Base-by-base conservation (phyloP, 2,888 invertebrate species). In the Camptogramma bilineatum region DNA sequence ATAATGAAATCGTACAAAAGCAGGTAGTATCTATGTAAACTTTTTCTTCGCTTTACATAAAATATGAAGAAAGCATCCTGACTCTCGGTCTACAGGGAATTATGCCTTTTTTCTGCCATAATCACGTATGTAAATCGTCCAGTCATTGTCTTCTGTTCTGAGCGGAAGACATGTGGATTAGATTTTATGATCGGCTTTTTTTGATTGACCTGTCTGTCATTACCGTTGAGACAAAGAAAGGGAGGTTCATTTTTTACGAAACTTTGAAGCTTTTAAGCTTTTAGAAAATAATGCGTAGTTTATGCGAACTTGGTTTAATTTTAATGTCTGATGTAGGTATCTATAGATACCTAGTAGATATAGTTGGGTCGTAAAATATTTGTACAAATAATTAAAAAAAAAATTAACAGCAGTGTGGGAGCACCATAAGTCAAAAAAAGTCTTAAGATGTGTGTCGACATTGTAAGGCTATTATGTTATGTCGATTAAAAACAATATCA, bases 91-190 rank as follows among this genome's bases (percentile, higher is more conserved):
- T 62, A 59, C 42, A 55, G 62, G 66, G 72, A 71, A 68, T 72
- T 74, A 78, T 77, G 75, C 69, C 65, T 69, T 78, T 84, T 86
- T 86, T 86, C 80, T 68, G 59, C 67, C 63, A 72, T 77, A 88
- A 90, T 88, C 87, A 86, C 84, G 76, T 88, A 90, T 90, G 90
- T 90, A 90, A 91, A 91, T 90, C 87, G 83, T 68, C 83, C 57
- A 88, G 89, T 91, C 91, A 91, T 88, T 90, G 87, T 87, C 87
- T 88, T 87, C 85, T 80, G 78, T 82, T 83, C 76, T 71, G 73
- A 69, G 75, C 79, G 86, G 87, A 89, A 87, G 87, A 85, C 80
- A 78, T 77, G 83, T 66, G 85, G 80, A 84, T 81, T 79, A 77
- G 74, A 74, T 75, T 80, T 80, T 79, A 78, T 74, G 81, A 74